phyloP scores from a whole-genome alignment of 2,888 invertebrate genomes.

The Ichneumoninae sp. region DNA sequence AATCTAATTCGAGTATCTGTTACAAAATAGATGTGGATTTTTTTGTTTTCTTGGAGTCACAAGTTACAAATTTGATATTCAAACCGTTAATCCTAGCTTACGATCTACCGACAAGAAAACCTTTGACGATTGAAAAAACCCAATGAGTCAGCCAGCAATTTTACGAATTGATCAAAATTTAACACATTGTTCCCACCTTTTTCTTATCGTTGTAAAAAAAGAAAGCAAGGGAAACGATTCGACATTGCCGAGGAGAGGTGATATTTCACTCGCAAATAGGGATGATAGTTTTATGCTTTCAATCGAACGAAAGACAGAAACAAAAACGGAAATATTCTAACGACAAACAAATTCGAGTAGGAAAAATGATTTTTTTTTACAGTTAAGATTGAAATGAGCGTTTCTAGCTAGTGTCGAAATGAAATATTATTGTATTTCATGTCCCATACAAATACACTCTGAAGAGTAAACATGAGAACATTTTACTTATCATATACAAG shows the following conservation, averaged over 20 bases:
- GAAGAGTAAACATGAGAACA: slow-evolving; percentile 54
- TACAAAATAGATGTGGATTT: slow-evolving; percentile 62
- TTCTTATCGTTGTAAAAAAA: slow-evolving; percentile 50
- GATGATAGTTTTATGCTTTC: slow-evolving; percentile 1
- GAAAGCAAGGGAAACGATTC: slow-evolving; percentile 13
- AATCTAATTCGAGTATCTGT: slow-evolving; percentile 57
- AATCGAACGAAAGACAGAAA: slow-evolving; percentile 18
- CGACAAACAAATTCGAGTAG: slow-evolving; percentile 24
- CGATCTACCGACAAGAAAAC: slow-evolving; percentile 63
- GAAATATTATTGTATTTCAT: slow-evolving; percentile 56
- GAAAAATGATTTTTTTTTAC: slow-evolving; percentile 23
- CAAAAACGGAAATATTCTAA: slow-evolving; percentile 4
- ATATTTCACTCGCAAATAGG: slow-evolving; percentile 15
- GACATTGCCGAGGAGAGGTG: background rate
- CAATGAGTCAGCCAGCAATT: slow-evolving; percentile 42
- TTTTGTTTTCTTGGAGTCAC: slow-evolving; percentile 43
- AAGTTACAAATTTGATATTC: slow-evolving; percentile 63
- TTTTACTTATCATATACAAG: slow-evolving; percentile 52
- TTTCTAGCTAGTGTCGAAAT: slow-evolving; percentile 36
- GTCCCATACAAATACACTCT: slow-evolving; percentile 49
- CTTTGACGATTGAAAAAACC: slow-evolving; percentile 45
- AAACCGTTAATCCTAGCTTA: slow-evolving; percentile 64
- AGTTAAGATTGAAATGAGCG: slow-evolving; percentile 52
- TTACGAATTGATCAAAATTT: slow-evolving; percentile 47
- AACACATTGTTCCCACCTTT: slow-evolving; percentile 63